Evolutionary conservation across 2,797 vertebrate genomes (phyloP).

Genomic region (Manis pentadactyla): DNA sequence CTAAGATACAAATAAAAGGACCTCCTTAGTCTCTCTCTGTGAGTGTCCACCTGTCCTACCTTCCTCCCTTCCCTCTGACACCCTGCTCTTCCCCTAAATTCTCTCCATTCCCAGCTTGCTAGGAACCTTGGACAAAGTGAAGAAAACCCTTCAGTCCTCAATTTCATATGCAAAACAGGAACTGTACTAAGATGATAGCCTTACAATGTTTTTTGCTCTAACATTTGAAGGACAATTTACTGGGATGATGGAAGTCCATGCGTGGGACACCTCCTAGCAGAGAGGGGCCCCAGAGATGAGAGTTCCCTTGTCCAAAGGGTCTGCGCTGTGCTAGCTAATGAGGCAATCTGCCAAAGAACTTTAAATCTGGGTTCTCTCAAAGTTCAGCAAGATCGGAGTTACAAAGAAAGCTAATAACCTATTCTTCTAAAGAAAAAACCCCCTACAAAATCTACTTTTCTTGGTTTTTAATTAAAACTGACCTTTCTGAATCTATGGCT

Average conservation of each 20-base stretch:
- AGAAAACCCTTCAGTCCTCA: not conserved
- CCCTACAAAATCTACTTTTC: slow-evolving; percentile 59
- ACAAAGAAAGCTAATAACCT: slow-evolving; percentile 66
- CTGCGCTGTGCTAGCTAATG: not conserved
- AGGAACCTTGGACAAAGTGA: not conserved
- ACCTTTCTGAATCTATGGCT: slow-evolving; percentile 74
- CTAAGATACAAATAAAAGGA: not conserved
- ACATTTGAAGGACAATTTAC: not conserved
- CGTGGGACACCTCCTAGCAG: not conserved
- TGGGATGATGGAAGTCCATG: not conserved
- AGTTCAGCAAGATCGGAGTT: slow-evolving; percentile 45
- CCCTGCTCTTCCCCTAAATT: not conserved
- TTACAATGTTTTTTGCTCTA: not conserved
- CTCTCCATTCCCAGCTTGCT: not conserved
- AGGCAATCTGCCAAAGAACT: not conserved
- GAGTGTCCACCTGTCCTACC: not conserved
- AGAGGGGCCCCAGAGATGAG: not conserved
- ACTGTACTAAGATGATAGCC: not conserved
- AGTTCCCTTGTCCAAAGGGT: not conserved
- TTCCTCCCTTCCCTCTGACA: too few species aligned
- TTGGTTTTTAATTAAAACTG: slow-evolving; percentile 81
- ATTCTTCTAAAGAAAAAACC: not conserved
- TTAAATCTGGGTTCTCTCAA: not conserved
- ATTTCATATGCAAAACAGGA: not conserved
- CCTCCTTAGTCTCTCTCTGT: not conserved